Base-by-base conservation (phyloP, 2,888 invertebrate genomes). In the Cephus rjabovi region DNA sequence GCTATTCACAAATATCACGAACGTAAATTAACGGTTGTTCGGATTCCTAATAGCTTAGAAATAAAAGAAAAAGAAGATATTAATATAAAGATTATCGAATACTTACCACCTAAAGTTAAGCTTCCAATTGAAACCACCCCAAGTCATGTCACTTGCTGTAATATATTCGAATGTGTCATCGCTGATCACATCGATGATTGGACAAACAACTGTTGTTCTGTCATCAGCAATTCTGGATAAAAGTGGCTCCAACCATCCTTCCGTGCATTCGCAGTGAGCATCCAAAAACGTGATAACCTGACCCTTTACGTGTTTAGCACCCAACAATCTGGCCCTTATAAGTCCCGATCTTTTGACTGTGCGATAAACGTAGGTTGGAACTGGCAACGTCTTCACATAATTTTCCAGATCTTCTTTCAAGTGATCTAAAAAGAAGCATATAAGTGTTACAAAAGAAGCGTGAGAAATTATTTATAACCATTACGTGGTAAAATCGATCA, bases 101-200 rank as follows among this genome's bases (percentile, higher is more conserved):
- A 87, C 93, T 93, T 92, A 97, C 98, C 98, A 99, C 93, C 99
- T 95, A 93, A 99, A 99, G 93, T 99, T 99, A 77, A 99, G 94
- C 92, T 99, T 99, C 99, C 99, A 99, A 93, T 99, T 99, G 93
- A 99, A 99, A 34, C 99, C 99, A 82, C 99, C 99, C 99, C 99
- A 99, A 0, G 99, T 99, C 95, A 98, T 98, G 91, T 99, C 99
- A 1, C 98, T 98, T 1, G 99, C 99, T 76, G 98, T 97, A 82
- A 99, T 98, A 93, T 99, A 99, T 92, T 99, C 99, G 92, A 99
- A 99, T 6, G 98, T 98, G 87, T 99, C 99, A 92, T 99, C 99
- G 74, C 98, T 98, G 89, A 99, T 99, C 79, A 99, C 98, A 92
- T 99, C 99, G 87, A 99, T 99, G 85, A 99, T 98, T 12, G 99